Evolutionary conservation across 2,113 vertebrate genomes (phyloP), one percentile per base, ranked within the genome.

Genomic region (Tamias sibiricus): DNA sequence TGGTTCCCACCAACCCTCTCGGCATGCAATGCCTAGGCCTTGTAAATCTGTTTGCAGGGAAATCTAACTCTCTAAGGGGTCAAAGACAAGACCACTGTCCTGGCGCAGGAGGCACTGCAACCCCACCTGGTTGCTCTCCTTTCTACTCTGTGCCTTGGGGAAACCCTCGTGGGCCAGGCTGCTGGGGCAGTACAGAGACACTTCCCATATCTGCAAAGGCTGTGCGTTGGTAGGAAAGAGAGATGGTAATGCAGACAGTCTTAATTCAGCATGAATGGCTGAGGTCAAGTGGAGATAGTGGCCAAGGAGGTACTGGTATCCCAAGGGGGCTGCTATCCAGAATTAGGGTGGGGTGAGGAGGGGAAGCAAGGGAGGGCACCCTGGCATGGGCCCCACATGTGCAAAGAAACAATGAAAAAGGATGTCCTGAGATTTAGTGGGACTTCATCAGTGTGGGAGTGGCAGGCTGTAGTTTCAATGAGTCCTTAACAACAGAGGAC

Each of bases 101-200:
- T 44, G 32, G 17, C 30, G 82, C 47, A 2, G 22, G 44, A 64
- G 62, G 22, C 28, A 10, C 44, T 59, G 11, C 35, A 47, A 69
- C n/a, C 54, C 40, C 6, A 7, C 57, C 35, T 64, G 42, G 24
- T 66, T 74, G 9, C 69, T 1, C 22, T 11, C 42, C 62, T 37
- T 54, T n/a, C 47, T 37, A 28, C 20, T 42, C 0, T 2, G 26
- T 9, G 54, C n/a, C n/a, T 2, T 12, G 11, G 35, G 12, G 44
- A 47, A 52, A 77, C n/a, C 68, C 68, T 47, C 62, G 26, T 52
- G 14, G 10, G 47, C 81, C 76, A 44, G 52, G 44, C 71, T 16
- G 24, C 2, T n/a, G 0, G n/a, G 66, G 6, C 62, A 3, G 7
- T 12, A 5, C 13, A 22, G 30, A 37, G 49, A 20, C 14, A 9